phyloP scores from a whole-genome alignment of 1,140 invertebrate genomes.

The Pararge aegeria region DNA sequence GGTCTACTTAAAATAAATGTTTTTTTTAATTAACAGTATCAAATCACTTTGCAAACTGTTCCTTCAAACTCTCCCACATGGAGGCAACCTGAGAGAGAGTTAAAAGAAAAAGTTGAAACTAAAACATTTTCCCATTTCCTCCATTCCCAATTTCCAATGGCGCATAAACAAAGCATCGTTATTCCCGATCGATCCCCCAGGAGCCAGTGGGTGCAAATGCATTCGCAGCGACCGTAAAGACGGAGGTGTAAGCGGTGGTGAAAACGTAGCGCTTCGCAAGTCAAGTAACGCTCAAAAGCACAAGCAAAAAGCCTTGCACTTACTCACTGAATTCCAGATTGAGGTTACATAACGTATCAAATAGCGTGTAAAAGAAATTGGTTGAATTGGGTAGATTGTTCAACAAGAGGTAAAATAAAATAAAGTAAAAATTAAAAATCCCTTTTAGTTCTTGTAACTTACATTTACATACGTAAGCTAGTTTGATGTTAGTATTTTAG shows the following conservation, averaged over 20 bases:
- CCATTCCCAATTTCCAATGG: not conserved
- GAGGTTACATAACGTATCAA: not conserved
- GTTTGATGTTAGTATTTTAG: too few relatives aligned
- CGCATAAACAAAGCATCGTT: not conserved
- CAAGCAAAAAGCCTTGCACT: conserved; percentile 42
- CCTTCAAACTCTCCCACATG: too few relatives aligned
- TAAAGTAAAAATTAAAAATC: too few relatives aligned
- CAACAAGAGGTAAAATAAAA: too few relatives aligned
- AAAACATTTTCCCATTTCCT: not conserved
- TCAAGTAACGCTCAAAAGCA: conserved; percentile 47
- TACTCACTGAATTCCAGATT: conserved; percentile 2
- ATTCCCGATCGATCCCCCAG: conserved; percentile 5
- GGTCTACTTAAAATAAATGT: too few relatives aligned
- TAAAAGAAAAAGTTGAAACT: too few relatives aligned
- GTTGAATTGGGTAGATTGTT: too few relatives aligned
- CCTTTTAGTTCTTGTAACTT: too few relatives aligned
- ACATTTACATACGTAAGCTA: too few relatives aligned
- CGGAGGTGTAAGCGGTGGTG: conserved; percentile 17
- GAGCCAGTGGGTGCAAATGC: conserved; percentile 15
- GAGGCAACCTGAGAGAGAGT: too few relatives aligned
- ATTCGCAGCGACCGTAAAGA: not conserved
- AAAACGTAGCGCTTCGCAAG: conserved; percentile 19
- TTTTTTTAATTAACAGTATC: too few relatives aligned
- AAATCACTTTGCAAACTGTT: too few relatives aligned
- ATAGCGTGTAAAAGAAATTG: not conserved